Evolutionary conservation across 2,797 vertebrate species (phyloP), one percentile per base, ranked within the genome.

Genomic region (Lates japonicus): DNA sequence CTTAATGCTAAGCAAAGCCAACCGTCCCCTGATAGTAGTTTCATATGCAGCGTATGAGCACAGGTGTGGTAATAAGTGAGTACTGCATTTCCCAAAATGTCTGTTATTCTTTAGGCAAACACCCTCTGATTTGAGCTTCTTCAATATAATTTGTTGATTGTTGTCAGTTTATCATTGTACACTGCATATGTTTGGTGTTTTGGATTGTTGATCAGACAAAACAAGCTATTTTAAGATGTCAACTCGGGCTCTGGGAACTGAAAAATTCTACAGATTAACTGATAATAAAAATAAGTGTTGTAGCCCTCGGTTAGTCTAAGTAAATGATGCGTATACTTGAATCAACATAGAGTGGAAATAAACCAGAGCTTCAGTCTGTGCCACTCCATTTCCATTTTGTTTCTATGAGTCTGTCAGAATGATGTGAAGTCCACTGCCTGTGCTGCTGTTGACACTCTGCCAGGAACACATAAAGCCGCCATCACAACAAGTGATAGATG

Each of bases 401-500:
- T 85, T 78, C 76, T 57, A 63, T 64, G 67, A 72, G 17, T 68
- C 62, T 81, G 71, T 79, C 77, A 76, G 59, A 83, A 58, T 68
- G 71, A 81, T 92, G 51, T 86, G 70, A 83, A 88, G 84, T 74
- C 79, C 55, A 19, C 61, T 33, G 62, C 41, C 37, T 75, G 62
- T 59, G 76, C 63, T 33, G 37, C 79, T 12, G 41, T n/a, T 78
- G 82, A 85, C 71, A 66, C 62, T 63, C 63, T 64, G 85, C 87
- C 87, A 87, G 78, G 42, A 81, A 67, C 52, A 41, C 77, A 87
- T 78, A 82, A 80, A 87, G 66, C 74, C 51, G 31, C 81, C 62
- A 70, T 81, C 88, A 66, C 71, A 79, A 70, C 76, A 68, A 80
- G 67, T 85, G 84, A 92, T 83, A 71, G 79, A 87, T 81, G 65